These are phyloP conservation scores for Drosophila bocqueti DNA, from an alignment of 1,140 invertebrate genomes.

Conservation along the genomic window DNA sequence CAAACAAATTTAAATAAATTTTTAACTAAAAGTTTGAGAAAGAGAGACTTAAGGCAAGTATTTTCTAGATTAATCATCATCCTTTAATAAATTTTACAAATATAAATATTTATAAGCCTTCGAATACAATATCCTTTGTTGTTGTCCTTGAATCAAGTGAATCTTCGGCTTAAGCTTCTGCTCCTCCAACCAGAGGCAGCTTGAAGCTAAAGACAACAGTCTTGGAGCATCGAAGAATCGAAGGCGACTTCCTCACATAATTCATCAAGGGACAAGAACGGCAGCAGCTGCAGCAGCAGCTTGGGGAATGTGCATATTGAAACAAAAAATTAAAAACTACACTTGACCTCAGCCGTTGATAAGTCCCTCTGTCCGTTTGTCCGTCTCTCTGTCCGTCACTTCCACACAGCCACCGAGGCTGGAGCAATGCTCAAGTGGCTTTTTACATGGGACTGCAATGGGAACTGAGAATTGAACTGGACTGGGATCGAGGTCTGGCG, in stretches of 20 bases:
- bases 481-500: conserved; percentile 2
- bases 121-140: conserved; percentile 16
- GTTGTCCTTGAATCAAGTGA: conserved; percentile 32
- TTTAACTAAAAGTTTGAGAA: background rate
- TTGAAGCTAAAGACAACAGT: conserved; percentile 39
- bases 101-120: conserved; percentile 23
- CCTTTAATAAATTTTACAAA: conserved; percentile 1
- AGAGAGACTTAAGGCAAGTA: background rate
- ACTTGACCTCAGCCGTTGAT: conserved; percentile 73
- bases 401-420: conserved; percentile 34
- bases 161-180: conserved; percentile 7
- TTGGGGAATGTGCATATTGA: conserved; percentile 43
- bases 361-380: conserved; percentile 4
- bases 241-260: conserved; percentile 66
- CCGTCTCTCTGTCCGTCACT: conserved; percentile 41
- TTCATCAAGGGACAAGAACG: conserved; percentile 45
- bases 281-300: conserved; percentile 9
- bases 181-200: background rate
- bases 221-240: background rate
- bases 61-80: background rate
- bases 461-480: conserved; percentile 13
- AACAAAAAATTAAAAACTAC: conserved; percentile 63
- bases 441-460: conserved; percentile 50
- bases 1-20: background rate
- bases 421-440: conserved; percentile 72